These are phyloP conservation scores for Pangasius macronema DNA, from an alignment of 2,797 vertebrate species.

Conservation along the genomic window DNA sequence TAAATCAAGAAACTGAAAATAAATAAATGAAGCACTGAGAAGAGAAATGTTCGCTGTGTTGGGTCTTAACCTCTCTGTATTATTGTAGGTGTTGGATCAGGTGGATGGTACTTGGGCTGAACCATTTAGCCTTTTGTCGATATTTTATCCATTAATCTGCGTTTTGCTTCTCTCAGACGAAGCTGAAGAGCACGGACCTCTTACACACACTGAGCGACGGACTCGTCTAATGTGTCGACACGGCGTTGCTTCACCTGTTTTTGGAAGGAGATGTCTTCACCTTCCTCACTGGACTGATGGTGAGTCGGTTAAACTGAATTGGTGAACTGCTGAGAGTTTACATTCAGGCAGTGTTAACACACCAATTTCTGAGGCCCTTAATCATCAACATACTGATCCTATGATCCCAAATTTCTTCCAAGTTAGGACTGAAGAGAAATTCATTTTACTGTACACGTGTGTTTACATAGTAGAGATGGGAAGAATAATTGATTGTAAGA, in stretches of 20 bases:
- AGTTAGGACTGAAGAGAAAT: neutral
- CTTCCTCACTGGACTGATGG: constrained; percentile 63
- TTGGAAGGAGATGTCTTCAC: no score
- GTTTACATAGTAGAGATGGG: neutral
- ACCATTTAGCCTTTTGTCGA: neutral
- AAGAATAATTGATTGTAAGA: neutral
- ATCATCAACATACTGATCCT: neutral
- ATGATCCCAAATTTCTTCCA: neutral
- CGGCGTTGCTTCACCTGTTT: no score
- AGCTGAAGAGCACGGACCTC: constrained; percentile 56
- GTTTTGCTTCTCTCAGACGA: constrained; percentile 60
- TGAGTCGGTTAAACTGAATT: constrained; percentile 49
- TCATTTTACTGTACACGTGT: neutral
- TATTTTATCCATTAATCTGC: neutral
- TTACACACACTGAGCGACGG: no score
- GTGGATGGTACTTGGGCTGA: neutral
- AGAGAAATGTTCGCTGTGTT: neutral
- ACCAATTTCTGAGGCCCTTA: neutral
- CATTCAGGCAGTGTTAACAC: neutral
- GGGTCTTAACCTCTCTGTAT: neutral
- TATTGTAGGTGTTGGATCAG: neutral
- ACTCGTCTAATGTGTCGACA: no score
- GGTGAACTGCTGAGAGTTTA: neutral
- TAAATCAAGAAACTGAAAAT: neutral
- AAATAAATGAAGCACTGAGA: neutral